Evolutionary conservation across 2,888 invertebrate genomes (phyloP), one percentile per base, ranked within the genome.

Genomic region (Cantharis lateralis): DNA sequence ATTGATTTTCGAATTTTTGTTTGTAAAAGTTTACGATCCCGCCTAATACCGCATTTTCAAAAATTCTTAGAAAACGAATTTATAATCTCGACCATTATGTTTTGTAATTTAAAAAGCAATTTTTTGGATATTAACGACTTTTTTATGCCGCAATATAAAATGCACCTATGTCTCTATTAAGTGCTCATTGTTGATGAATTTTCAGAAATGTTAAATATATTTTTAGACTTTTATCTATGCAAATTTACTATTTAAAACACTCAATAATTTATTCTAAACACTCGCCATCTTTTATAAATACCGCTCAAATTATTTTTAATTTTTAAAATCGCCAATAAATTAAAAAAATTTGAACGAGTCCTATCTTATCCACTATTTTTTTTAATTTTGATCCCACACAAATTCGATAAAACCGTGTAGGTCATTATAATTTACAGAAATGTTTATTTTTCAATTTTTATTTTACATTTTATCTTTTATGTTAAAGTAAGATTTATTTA

Each of bases 141-240:
- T 48, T 48, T 48, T 48, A 48, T 48, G 48, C 2, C 1, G 1
- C n/a, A n/a, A 48, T 13, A 48, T 48, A 48, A 48, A 48, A 48
- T 48, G 48, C 48, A 48, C 48, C 64, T 15, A 64, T 72, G 48
- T 66, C 28, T 64, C 32, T 64, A 72, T 72, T 72, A 63, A 64
- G 66, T 24, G 48, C 24, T 24, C 20, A 72, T 72, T 72, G 32
- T 68, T 72, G 18, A 72, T 26, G 66, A 72, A 72, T 68, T 72
- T 48, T 48, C 15, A 68, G n/a, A 66, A 28, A 64, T 63, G 64
- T n/a, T 62, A 64, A 64, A 11, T 18, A 70, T 62, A 62, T 71
- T 26, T 63, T 62, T 71, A 18, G n/a, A 66, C 18, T 66, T 16
- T 66, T 66, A 66, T 66, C 64, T 20, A 66, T 66, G 64, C 24